phyloP scores from a whole-genome alignment of 2,888 invertebrate genomes.

The Athalia rosae region DNA sequence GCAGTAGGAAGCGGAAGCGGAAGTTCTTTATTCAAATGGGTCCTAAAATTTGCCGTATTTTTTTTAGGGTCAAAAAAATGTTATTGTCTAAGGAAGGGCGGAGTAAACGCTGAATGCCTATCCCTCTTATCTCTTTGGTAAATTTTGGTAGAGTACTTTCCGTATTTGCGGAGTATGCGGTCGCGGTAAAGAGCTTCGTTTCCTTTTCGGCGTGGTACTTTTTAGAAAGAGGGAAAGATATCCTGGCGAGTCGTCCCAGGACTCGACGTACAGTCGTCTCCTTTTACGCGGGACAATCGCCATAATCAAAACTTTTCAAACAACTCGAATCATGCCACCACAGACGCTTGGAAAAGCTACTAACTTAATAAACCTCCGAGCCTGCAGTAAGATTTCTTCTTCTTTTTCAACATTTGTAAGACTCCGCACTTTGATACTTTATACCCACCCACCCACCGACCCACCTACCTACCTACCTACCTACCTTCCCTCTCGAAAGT shows the following conservation, averaged over 20 bases:
- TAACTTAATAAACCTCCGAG: conserved; percentile 39
- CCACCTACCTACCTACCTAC: too few species aligned
- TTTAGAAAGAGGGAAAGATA: neutral
- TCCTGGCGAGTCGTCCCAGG: neutral
- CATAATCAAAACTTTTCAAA: conserved; percentile 43
- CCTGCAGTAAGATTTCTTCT: conserved; percentile 23
- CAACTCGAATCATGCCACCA: conserved; percentile 42
- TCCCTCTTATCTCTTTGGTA: too few species aligned
- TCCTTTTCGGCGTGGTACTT: conserved; percentile 6
- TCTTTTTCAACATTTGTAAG: conserved; percentile 39
- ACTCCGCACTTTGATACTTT: conserved; percentile 40
- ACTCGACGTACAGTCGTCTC: neutral
- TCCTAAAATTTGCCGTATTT: too few species aligned
- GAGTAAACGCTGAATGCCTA: too few species aligned
- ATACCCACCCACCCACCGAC: too few species aligned
- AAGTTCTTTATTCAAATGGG: too few species aligned
- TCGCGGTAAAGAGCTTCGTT: neutral
- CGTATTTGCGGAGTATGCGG: too few species aligned
- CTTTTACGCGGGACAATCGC: conserved; percentile 29
- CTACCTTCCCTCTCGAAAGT: neutral
- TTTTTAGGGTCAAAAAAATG: too few species aligned
- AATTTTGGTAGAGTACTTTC: too few species aligned
- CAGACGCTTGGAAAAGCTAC: conserved; percentile 31
- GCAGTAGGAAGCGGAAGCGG: too few species aligned
- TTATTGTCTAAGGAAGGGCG: too few species aligned